Conservation (phyloP, 2,113 vertebrate species). For the Lepisosteus osseus region DNA sequence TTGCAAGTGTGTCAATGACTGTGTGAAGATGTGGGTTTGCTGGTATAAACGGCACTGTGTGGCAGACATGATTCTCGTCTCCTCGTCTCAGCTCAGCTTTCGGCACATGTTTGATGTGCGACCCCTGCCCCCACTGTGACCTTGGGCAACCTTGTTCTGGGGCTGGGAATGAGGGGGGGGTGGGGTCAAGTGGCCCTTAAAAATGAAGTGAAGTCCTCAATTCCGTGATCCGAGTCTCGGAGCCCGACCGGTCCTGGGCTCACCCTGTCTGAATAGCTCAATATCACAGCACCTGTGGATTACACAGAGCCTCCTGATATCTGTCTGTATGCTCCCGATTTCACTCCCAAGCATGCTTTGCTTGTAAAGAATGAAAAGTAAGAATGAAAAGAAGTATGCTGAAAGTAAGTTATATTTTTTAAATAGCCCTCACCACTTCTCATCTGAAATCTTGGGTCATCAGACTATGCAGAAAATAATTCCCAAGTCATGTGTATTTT, state of each 20-base stretch:
- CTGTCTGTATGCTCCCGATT: no score
- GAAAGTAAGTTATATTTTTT: no score
- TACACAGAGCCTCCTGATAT: no score
- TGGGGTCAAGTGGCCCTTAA: background rate
- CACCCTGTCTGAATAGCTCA: no score
- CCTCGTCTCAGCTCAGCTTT: slow-evolving; percentile 28
- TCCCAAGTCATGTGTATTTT: no score
- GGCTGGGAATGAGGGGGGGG: background rate
- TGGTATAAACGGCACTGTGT: background rate
- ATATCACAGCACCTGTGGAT: no score
- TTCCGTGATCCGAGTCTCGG: background rate
- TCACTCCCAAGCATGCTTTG: no score
- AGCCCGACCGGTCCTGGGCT: background rate
- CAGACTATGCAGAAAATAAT: no score
- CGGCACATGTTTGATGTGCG: slow-evolving; percentile 32
- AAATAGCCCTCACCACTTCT: no score
- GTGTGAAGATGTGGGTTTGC: background rate
- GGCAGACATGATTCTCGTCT: background rate
- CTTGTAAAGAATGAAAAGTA: no score
- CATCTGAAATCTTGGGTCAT: no score
- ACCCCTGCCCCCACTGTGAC: slow-evolving; percentile 32
- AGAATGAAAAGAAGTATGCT: no score
- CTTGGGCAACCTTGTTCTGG: slow-evolving; percentile 18
- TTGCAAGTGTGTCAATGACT: background rate
- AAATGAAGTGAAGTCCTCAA: background rate